A percentile compares a stretch with the other conserved stretches of the same genome.
Evolutionary conservation across 2,888 invertebrate species (phyloP).

Genomic region (Morpho helenor): DNA sequence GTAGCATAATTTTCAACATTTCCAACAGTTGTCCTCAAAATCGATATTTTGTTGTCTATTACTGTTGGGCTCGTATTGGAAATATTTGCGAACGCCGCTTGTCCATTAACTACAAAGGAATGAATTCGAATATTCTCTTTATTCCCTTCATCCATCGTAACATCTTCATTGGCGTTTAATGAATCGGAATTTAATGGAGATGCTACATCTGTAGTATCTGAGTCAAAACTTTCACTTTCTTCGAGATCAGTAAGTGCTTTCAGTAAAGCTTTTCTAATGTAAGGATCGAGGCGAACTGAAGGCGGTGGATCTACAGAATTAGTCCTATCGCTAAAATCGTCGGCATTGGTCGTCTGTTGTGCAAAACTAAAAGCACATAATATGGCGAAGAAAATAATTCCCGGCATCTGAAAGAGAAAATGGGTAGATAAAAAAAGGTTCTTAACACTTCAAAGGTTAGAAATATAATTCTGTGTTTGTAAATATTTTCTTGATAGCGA

Average conservation of each 20-base stretch:
- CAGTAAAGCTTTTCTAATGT: constrained; percentile 85
- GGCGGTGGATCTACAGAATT: constrained; percentile 70
- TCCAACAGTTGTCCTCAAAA: constrained; percentile 62
- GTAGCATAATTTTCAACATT: constrained; percentile 70
- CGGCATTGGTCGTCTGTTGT: constrained; percentile 47
- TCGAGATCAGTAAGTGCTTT: constrained; percentile 88
- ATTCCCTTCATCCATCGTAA: constrained; percentile 31
- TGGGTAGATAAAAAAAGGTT: constrained; percentile 17
- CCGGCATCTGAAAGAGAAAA: constrained; percentile 53
- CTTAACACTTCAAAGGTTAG: too few relatives aligned
- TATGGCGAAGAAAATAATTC: constrained; percentile 46
- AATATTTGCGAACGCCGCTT: constrained; percentile 58
- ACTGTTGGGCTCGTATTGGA: constrained; percentile 51
- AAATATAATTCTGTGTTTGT: too few relatives aligned
- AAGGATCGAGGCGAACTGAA: constrained; percentile 84
- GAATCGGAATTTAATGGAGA: constrained; percentile 50
- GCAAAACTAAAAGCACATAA: constrained; percentile 42
- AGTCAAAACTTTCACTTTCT: constrained; percentile 69
- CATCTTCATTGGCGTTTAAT: constrained; percentile 9
- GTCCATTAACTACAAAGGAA: constrained; percentile 75
- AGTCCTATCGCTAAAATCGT: constrained; percentile 50
- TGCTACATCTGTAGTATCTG: constrained; percentile 49
- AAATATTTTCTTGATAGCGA: too few relatives aligned
- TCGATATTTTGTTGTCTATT: constrained; percentile 63
- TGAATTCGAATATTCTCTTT: constrained; percentile 68